Base-by-base conservation (phyloP, 2,888 invertebrate species). In the Himalopsyche tibetana region DNA sequence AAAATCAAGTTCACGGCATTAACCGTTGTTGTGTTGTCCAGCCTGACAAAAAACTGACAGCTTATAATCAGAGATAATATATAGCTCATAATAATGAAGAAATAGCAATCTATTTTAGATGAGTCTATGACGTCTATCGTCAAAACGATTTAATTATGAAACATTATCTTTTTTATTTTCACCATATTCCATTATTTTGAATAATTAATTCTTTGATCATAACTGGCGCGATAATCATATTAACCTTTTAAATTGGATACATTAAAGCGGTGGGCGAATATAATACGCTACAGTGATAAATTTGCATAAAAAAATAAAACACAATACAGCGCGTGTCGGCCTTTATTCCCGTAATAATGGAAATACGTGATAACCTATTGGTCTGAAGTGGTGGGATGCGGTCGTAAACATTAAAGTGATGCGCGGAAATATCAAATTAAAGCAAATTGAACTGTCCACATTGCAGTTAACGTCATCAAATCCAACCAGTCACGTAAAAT, bases 391-490 rank as follows among this genome's bases (percentile, higher is more conserved):
- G 19, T 63, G 19, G 63, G 63, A 63, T 63, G 63, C 28, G 56
- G 56, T 56, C 56, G 9, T 56, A 56, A 56, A 56, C 56, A 56
- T 56, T 56, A 17, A 11, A 56, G 56, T 56, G 56, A 56, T 56
- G 56, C n/a, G 19, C 63, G 63, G 63, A 63, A 63, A 63, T 63
- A 19, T 63, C 63, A 63, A 63, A 63, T 63, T 63, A 63, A 63
- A 63, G 19, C 63, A 63, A 63, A 63, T 63, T 63, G 63, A 63
- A 63, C 63, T 63, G 63, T 63, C 63, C 63, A 63, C 63, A 63
- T 15, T 28, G 63, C 63, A 63, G 63, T 63, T 63, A 63, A 63
- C 63, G 63, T 63, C 63, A 63, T 63, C 63, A 63, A 63, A 63
- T 63, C 63, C 63, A 63, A 28, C 63, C 11, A 28, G 63, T 63